Percentiles rank a stretch among this genome's conserved stretches.
Evolutionary conservation across 2,113 vertebrate genomes (phyloP).

Genomic region (Arothron firmamentum): DNA sequence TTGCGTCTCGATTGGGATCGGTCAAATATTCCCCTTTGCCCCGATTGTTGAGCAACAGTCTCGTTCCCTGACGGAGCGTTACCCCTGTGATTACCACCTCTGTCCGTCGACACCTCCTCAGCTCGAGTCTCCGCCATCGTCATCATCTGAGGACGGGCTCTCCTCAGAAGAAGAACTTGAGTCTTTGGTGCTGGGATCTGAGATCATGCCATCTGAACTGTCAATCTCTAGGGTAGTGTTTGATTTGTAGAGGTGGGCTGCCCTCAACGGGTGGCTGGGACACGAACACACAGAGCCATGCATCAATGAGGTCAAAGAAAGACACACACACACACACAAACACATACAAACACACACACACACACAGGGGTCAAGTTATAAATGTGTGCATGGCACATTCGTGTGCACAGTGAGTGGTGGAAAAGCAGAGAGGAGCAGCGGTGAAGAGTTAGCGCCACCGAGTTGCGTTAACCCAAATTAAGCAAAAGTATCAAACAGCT

Average conservation of each 20-base stretch:
- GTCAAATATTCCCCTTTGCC: conserved; percentile 1
- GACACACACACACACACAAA: conserved; percentile 9
- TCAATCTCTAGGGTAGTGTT: conserved; percentile 60
- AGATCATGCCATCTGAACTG: conserved; percentile 67
- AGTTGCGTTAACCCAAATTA: neutral
- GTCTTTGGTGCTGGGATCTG: conserved; percentile 59
- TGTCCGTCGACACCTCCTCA: conserved; percentile 30
- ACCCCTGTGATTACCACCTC: neutral
- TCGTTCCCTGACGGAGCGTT: neutral
- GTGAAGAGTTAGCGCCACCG: conserved; percentile 39
- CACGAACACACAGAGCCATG: conserved; percentile 21
- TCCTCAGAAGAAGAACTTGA: conserved; percentile 56
- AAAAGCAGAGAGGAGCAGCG: conserved; percentile 27
- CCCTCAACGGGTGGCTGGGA: conserved; percentile 54
- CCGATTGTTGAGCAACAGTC: neutral
- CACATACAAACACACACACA: conserved; percentile 2
- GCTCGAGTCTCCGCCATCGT: conserved; percentile 30
- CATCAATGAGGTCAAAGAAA: conserved; percentile 8
- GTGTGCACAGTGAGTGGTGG: neutral
- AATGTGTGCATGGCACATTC: conserved; percentile 33
- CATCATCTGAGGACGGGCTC: conserved; percentile 30
- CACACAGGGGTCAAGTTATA: neutral
- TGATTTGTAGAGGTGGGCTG: conserved; percentile 57
- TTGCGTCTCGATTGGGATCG: too few species aligned
- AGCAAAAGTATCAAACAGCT: neutral